A percentile compares a stretch with the other conserved stretches of the same genome.
These are phyloP conservation scores for Drosophila pectinifera DNA, from an alignment of 1,140 invertebrate genomes.

Conservation along the genomic window DNA sequence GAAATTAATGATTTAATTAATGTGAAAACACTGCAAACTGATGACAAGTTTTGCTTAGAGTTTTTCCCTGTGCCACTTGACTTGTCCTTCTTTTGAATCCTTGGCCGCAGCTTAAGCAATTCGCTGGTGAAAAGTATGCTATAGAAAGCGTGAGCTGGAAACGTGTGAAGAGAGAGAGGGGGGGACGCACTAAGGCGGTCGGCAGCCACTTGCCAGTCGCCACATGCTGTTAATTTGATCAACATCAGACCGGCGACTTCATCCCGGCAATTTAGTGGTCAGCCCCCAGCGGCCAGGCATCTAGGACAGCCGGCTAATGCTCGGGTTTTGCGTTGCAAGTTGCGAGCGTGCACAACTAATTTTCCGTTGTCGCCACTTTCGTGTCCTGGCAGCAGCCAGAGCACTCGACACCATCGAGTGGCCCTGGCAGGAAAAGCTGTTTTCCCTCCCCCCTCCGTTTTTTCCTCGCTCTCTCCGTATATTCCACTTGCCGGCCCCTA, in stretches of 20 bases:
- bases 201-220: conserved; percentile 55
- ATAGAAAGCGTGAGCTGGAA: conserved; percentile 25
- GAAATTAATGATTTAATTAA: too few species aligned
- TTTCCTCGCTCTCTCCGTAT: conserved; percentile 17
- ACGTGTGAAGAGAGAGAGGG: not conserved
- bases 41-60: too few species aligned
- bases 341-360: conserved; percentile 71
- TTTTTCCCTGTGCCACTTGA: conserved; percentile 13
- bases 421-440: conserved; percentile 25
- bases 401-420: conserved; percentile 63
- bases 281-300: conserved; percentile 49
- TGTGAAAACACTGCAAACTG: not conserved
- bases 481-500: conserved; percentile 46
- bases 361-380: conserved; percentile 73
- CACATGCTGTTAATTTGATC: conserved; percentile 82
- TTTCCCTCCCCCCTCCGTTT: conserved; percentile 20
- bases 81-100: conserved; percentile 5
- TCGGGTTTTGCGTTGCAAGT: conserved; percentile 59
- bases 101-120: conserved; percentile 62
- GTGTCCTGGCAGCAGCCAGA: conserved; percentile 22
- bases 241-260: conserved; percentile 64
- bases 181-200: conserved; percentile 39
- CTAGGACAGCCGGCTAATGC: conserved; percentile 56
- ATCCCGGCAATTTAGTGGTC: conserved; percentile 78
- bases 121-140: conserved; percentile 68